Evolutionary conservation across 2,888 invertebrate genomes (phyloP).

Genomic region (Aethes cnicana): DNA sequence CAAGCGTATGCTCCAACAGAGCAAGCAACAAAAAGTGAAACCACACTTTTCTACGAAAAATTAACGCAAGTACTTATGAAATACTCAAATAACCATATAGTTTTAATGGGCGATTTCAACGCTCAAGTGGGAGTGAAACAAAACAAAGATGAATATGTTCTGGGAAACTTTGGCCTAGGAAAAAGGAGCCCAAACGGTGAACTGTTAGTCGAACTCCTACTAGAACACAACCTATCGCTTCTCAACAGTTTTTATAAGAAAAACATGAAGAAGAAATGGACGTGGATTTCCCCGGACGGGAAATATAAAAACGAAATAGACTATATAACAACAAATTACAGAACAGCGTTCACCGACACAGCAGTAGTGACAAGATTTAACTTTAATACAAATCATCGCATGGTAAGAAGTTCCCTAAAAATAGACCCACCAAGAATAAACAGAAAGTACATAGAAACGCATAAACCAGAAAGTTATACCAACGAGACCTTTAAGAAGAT

Average conservation of each 20-base stretch:
- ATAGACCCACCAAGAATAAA: background rate
- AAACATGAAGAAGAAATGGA: slow-evolving; percentile 14
- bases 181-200: slow-evolving; percentile 1
- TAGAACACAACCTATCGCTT: too few species aligned
- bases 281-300: slow-evolving; percentile 16
- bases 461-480: background rate
- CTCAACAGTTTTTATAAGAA: slow-evolving; percentile 1
- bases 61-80: background rate
- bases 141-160: background rate
- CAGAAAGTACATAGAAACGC: background rate
- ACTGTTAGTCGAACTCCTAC: background rate
- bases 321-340: background rate
- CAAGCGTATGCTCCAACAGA: background rate
- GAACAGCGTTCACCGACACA: background rate
- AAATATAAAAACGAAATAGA: background rate
- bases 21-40: background rate
- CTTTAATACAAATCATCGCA: slow-evolving; percentile 4
- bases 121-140: background rate
- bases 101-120: too few species aligned
- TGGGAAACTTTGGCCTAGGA: background rate
- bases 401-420: background rate
- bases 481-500: background rate
- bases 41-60: background rate
- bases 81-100: background rate
- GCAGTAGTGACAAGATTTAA: background rate